phyloP scores from a whole-genome alignment of 2,113 vertebrate genomes.

The Phalacrocorax pelagicus region DNA sequence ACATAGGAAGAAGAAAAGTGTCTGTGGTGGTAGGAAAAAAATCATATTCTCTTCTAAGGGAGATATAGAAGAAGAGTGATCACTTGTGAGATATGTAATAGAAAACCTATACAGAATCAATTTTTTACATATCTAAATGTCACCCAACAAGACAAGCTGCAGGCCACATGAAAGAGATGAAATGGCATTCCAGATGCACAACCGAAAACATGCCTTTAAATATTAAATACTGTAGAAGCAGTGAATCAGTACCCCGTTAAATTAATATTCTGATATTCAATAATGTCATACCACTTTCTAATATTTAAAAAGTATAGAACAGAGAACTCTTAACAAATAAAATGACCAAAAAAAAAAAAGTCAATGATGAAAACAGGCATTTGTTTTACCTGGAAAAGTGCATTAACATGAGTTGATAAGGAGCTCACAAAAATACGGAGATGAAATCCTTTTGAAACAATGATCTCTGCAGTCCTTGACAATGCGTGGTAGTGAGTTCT shows the following conservation, averaged over 20 bases:
- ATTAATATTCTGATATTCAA: background rate
- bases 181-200: background rate
- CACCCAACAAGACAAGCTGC: background rate
- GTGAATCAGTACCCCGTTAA: background rate
- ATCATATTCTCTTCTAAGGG: background rate
- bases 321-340: background rate
- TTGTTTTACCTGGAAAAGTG: background rate
- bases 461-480: background rate
- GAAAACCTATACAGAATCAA: background rate
- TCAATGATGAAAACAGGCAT: background rate
- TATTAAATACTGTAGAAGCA: background rate
- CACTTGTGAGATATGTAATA: background rate
- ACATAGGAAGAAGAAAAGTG: background rate
- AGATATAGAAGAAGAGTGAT: background rate
- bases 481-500: background rate
- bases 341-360: fast-evolving
- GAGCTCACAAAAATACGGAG: background rate
- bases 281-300: background rate
- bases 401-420: background rate
- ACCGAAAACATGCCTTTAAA: background rate
- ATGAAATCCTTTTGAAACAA: background rate
- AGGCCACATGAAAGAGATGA: background rate
- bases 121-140: background rate
- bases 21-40: background rate
- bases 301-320: background rate